Evolutionary conservation across 2,113 vertebrate species (phyloP), one percentile per base, ranked within the genome.

Genomic region (Marmota monax): DNA sequence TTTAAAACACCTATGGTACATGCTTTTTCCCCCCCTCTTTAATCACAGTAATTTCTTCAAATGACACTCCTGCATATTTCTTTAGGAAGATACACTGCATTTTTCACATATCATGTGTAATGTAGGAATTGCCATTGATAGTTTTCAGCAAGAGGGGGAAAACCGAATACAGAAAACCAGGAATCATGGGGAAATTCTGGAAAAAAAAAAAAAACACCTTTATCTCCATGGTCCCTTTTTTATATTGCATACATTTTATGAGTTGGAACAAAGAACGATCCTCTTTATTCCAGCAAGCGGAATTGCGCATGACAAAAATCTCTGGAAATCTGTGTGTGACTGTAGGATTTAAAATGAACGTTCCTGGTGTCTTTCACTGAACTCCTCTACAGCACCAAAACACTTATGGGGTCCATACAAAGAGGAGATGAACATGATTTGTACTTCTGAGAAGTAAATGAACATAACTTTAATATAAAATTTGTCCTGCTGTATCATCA

Each of bases 21-120:
- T 98, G 93, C 88, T 97, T 96, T 1, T 73, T 1, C 78, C 56
- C 22, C 18, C 32, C 45, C 45, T 20, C 88, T 88, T 97, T 97
- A 97, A 98, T 98, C 96, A 95, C 95, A 98, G 39, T 98, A 98
- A 98, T 98, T 98, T 98, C 80, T 97, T 96, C 84, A 97, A 97
- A 94, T 96, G 95, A 96, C 6, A 1, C 94, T 58, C 27, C 77
- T 93, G 88, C 87, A 86, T 98, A 94, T 97, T 98, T 92, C 87
- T 93, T 95, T 96, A 97, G 95, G 95, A 98, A 87, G 32, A 96
- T 96, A 65, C 4, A 5, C 48, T 95, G 56, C 86, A 88, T 96
- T 98, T 98, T 97, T 92, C 0, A 95, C 96, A 85, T 93, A 79
- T 51, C 88, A 18, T 79, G 29, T 98, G 72, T 98, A 92, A 87